These are phyloP conservation scores for Amiota minor DNA, from an alignment of 2,888 invertebrate genomes.

Conservation along the genomic window DNA sequence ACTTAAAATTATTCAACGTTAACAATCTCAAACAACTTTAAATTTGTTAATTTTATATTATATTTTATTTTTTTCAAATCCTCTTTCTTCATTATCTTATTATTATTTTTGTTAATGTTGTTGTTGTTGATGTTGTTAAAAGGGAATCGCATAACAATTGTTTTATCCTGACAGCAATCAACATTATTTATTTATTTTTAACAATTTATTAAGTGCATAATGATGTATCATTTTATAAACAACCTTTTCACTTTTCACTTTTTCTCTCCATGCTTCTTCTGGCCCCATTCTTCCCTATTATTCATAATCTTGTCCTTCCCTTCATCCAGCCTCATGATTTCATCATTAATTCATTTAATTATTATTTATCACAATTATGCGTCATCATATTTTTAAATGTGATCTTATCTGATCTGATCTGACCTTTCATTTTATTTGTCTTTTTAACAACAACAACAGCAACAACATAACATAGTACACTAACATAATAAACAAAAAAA, in stretches of 20 bases:
- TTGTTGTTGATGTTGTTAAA: background rate
- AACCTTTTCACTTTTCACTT: too few species aligned
- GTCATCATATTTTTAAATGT: background rate
- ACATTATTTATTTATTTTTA: background rate
- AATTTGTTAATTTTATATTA: conserved; percentile 36
- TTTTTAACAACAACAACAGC: too few species aligned
- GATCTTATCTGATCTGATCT: too few species aligned
- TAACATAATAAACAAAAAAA: too few species aligned
- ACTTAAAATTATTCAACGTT: conserved; percentile 63
- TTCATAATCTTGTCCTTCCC: background rate
- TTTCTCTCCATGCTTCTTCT: too few species aligned
- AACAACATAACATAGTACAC: too few species aligned
- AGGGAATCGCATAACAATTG: background rate
- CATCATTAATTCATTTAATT: background rate
- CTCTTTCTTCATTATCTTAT: background rate
- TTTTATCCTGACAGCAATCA: background rate
- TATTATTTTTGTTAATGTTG: background rate
- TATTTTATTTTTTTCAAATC: conserved; percentile 21
- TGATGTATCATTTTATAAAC: background rate
- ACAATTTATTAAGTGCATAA: background rate
- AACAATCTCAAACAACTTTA: conserved; percentile 54
- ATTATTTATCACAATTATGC: conserved; percentile 1
- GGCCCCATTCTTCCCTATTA: background rate
- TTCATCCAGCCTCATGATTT: background rate
- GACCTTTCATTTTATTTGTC: too few species aligned